Evolutionary conservation across 2,797 vertebrate genomes (phyloP).

Genomic region (Peromyscus attwateri): DNA sequence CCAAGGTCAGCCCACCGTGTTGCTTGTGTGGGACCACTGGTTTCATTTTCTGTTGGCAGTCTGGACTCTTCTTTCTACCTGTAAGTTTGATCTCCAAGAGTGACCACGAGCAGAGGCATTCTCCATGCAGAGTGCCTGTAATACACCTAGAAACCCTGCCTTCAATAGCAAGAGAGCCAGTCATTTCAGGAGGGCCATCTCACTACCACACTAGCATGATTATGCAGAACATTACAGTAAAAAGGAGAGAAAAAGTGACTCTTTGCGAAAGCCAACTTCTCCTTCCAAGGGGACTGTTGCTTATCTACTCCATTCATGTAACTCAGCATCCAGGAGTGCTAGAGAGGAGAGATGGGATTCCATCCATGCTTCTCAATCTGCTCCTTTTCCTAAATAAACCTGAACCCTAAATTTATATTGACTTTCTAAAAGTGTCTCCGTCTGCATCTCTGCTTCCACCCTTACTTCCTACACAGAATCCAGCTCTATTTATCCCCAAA

Average conservation of each 20-base stretch:
- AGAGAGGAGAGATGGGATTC: background rate
- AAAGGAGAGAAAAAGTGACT: background rate
- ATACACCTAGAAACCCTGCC: background rate
- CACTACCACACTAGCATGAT: background rate
- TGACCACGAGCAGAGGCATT: background rate
- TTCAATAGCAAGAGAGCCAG: background rate
- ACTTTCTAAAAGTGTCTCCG: conserved; percentile 44
- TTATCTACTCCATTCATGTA: background rate
- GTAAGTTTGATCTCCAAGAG: background rate
- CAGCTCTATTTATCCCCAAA: background rate
- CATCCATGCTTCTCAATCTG: background rate
- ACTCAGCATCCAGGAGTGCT: background rate
- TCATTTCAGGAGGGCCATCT: background rate
- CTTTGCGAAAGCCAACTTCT: background rate
- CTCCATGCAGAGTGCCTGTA: background rate
- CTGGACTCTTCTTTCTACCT: background rate
- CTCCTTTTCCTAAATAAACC: conserved; percentile 24
- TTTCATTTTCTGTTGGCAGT: background rate
- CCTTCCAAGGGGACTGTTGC: background rate
- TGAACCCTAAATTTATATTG: conserved; percentile 41
- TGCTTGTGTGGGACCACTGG: background rate
- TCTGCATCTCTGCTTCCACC: conserved; percentile 34
- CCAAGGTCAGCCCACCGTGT: background rate
- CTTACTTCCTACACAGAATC: background rate
- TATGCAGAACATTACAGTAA: background rate